Base-by-base conservation (phyloP, 2,113 vertebrate species). In the Sorex araneus region DNA sequence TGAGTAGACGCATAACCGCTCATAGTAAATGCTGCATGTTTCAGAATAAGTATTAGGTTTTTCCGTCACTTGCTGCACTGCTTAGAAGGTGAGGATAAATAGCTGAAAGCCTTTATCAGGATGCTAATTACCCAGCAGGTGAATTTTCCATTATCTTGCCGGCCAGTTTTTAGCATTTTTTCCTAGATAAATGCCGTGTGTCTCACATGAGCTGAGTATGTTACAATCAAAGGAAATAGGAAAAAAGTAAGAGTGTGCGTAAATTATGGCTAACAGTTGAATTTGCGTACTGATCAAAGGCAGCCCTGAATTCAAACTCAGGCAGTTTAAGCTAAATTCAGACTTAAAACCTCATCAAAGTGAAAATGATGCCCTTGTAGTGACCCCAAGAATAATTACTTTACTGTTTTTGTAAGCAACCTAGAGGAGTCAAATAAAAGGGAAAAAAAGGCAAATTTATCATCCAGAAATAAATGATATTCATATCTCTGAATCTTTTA, bases 361-460 rank as follows among this genome's bases (percentile, higher is more conserved):
- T 80, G 16, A 34, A 92, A 32, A 27, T 70, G n/a, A 19, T 47
- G 18, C 8, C 28, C 15, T 10, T 4, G 19, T 43, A 8, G 11
- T 4, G 12, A 7, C 25, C 19, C 2, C 4, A 47, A 84, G 6
- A 84, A 47, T 60, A 66, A 74, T 75, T 10, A 69, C 47, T 75
- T 88, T 21, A 47, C 73, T 83, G 50, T 76, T 81, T 80, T 76
- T 85, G 40, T 75, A 85, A 76, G n/a, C 69, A 92, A 67, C n/a
- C 1, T 34, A 77, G 77, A 83, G 69, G 78, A 23, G 80, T 36
- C 25, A 16, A 54, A 76, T 34, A 36, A 91, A 85, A n/a, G 23
- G 18, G 13, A 67, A 89, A 79, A 73, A 89, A 79, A 73, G 34
- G 34, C 54, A 57, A 79, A 78, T 25, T 5, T 80, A 69, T 40